Conservation (phyloP, 2,888 invertebrate genomes). For the Synanthedon andrenaeformis region DNA sequence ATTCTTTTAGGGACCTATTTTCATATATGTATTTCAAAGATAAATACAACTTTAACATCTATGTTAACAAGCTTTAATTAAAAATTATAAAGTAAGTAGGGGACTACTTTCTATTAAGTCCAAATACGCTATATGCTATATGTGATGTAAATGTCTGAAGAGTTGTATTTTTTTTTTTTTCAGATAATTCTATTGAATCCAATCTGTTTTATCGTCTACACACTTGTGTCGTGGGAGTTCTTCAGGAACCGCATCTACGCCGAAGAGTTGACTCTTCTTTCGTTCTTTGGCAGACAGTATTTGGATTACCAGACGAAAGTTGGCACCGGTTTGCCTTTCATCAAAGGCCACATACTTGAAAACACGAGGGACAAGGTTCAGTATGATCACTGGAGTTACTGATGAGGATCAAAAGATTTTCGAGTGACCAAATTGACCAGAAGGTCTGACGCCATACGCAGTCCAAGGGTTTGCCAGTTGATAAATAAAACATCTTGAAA, state of each 20-base stretch:
- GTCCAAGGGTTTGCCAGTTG: no score
- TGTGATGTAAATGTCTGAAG: no score
- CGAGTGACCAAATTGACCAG: background rate
- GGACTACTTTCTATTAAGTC: no score
- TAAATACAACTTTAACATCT: no score
- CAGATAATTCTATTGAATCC: slow-evolving; percentile 91
- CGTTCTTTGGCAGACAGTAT: slow-evolving; percentile 94
- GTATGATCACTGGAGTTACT: slow-evolving; percentile 28
- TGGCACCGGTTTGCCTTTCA: slow-evolving; percentile 89
- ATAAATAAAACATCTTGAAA: no score
- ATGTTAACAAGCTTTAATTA: no score
- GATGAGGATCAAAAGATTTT: slow-evolving; percentile 2
- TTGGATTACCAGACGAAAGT: slow-evolving; percentile 86
- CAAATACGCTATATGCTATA: no score
- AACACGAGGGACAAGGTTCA: slow-evolving; percentile 12
- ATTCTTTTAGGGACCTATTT: no score
- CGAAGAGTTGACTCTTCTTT: slow-evolving; percentile 89
- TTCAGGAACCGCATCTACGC: slow-evolving; percentile 87
- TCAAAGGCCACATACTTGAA: slow-evolving; percentile 74
- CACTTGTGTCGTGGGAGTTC: slow-evolving; percentile 89
- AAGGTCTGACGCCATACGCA: background rate
- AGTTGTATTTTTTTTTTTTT: no score
- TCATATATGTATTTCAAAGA: no score
- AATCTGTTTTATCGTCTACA: slow-evolving; percentile 83
- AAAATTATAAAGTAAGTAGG: no score